These are phyloP conservation scores for Drosophila santomea DNA, from an alignment of 1,140 invertebrate genomes.

Conservation along the genomic window DNA sequence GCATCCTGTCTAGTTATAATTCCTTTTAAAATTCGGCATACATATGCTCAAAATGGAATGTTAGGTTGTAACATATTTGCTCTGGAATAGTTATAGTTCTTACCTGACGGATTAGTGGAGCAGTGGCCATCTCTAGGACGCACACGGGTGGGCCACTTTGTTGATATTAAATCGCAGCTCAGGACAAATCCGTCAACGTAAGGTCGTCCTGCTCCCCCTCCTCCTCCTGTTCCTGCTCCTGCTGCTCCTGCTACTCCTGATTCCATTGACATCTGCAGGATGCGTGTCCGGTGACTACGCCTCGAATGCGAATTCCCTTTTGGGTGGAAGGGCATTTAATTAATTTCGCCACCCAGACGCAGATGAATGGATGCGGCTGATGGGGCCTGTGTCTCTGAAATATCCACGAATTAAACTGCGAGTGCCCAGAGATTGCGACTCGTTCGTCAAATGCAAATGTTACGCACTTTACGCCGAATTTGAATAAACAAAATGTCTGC, in stretches of 20 bases:
- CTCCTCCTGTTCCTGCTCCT: too few relatives aligned
- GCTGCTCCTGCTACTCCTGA: too few relatives aligned
- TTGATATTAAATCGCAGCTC: neutral
- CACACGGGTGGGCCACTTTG: neutral
- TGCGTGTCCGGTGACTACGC: constrained; percentile 8
- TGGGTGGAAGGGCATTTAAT: constrained; percentile 12
- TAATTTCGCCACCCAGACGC: constrained; percentile 14
- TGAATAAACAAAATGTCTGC: constrained; percentile 21
- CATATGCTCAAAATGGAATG: too few relatives aligned
- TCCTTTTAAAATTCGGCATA: too few relatives aligned
- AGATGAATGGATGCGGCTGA: too few relatives aligned
- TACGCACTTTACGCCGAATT: constrained; percentile 11
- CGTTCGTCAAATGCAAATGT: constrained; percentile 18
- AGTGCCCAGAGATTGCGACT: neutral
- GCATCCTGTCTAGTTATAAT: too few relatives aligned
- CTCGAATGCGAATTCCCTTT: neutral
- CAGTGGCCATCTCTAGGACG: neutral
- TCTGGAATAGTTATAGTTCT: too few relatives aligned
- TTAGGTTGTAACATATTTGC: too few relatives aligned
- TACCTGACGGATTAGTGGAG: too few relatives aligned
- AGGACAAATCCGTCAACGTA: neutral
- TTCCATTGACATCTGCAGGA: neutral
- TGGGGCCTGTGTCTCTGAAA: neutral
- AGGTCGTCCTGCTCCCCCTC: neutral
- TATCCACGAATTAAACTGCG: neutral